Percentiles rank a stretch among this genome's conserved stretches.
Conservation (phyloP, 2,888 invertebrate species). For the Erebia aethiops region DNA sequence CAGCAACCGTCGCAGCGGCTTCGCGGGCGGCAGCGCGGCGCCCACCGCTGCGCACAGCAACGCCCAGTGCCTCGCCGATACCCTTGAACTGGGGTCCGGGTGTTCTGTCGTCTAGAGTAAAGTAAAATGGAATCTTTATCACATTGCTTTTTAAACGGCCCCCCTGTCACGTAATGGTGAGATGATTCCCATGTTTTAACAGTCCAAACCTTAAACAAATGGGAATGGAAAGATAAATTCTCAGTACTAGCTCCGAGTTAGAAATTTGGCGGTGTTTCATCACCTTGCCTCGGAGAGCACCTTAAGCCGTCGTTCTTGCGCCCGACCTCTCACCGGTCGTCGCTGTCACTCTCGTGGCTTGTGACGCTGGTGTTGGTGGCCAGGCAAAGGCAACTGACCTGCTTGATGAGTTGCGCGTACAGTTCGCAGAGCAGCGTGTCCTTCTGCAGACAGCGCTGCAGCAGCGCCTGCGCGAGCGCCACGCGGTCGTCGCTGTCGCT, state of each 20-base stretch:
- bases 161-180: background rate
- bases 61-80: constrained; percentile 96
- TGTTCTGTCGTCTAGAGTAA: constrained; percentile 90
- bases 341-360: no score
- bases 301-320: no score
- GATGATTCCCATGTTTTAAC: background rate
- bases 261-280: no score
- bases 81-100: constrained; percentile 93
- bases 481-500: constrained; percentile 93
- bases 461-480: constrained; percentile 92
- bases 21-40: constrained; percentile 92
- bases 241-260: no score
- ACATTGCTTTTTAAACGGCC: background rate
- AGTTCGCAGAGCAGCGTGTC: constrained; percentile 94
- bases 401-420: constrained; percentile 95
- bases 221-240: no score
- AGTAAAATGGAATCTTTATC: no score
- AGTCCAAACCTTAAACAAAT: background rate
- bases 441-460: constrained; percentile 95
- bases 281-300: no score
- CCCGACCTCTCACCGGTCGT: no score
- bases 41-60: constrained; percentile 84
- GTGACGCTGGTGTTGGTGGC: no score
- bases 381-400: constrained; percentile 72
- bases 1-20: constrained; percentile 92